A percentile compares a stretch with the other conserved stretches of the same genome.
Evolutionary conservation across 1,140 invertebrate species (phyloP).

Genomic region (Drosophila ohnishii): DNA sequence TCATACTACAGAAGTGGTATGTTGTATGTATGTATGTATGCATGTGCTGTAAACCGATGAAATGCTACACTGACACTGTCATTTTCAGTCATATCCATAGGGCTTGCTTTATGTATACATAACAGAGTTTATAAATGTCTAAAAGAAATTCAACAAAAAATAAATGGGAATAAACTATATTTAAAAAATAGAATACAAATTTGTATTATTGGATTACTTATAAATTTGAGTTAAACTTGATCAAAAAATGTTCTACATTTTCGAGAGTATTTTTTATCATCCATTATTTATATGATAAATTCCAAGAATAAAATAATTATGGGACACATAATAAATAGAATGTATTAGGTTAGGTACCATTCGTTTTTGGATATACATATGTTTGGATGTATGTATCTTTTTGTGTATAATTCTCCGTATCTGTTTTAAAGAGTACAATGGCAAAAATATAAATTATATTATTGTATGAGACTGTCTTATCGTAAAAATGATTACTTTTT

Average conservation of each 20-base stretch:
- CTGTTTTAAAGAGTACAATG: conserved; percentile 5
- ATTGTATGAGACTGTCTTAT: conserved; percentile 26
- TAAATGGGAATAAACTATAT: not conserved
- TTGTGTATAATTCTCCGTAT: conserved; percentile 7
- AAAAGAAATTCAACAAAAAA: not conserved
- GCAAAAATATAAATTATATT: conserved; percentile 5
- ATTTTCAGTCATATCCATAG: not conserved
- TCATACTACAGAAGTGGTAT: not conserved
- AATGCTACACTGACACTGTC: not conserved
- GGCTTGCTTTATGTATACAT: not conserved
- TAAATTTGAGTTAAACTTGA: not conserved
- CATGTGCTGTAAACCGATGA: not conserved
- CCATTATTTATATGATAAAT: conserved; percentile 1
- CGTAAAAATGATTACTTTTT: conserved; percentile 7
- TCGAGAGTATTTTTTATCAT: not conserved
- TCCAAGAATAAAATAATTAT: not conserved
- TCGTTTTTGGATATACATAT: conserved; percentile 1
- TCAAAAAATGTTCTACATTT: not conserved
- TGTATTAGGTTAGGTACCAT: conserved; percentile 32
- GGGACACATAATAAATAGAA: conserved; percentile 7
- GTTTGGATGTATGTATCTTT: not conserved
- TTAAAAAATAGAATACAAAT: not conserved
- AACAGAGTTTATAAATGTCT: not conserved
- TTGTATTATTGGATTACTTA: not conserved
- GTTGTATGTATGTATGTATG: not conserved